phyloP scores from a whole-genome alignment of 30 jellyfish, hydroid and myxozoan genomes.

The Catostylus mosaicus region DNA sequence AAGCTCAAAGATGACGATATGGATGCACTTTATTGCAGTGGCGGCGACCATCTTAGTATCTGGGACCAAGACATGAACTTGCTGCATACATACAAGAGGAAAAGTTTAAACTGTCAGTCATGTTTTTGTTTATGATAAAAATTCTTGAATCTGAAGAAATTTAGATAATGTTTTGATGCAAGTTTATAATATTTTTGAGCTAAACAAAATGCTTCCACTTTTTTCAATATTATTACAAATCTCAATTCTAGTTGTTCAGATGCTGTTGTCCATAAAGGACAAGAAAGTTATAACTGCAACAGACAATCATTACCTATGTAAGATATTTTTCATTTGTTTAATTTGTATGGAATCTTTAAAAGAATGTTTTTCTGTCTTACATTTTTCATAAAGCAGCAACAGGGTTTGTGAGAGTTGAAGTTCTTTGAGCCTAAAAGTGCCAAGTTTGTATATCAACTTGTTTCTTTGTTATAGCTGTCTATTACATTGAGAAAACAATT shows the following conservation, averaged over 20 bases:
- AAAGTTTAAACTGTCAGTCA: constrained; percentile 49
- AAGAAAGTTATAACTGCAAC: constrained; percentile 63
- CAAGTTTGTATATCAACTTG: too few species aligned
- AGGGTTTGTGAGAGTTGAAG: too few species aligned
- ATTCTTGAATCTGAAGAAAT: too few species aligned
- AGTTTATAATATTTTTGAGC: too few species aligned
- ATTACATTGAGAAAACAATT: constrained; percentile 28
- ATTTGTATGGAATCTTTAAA: too few species aligned
- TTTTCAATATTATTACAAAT: background rate
- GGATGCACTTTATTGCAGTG: constrained; percentile 60
- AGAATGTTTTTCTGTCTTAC: too few species aligned
- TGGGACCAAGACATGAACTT: constrained; percentile 65
- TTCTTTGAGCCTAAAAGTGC: too few species aligned
- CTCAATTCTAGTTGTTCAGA: constrained; percentile 40
- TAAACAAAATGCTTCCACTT: too few species aligned
- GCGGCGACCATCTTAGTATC: constrained; percentile 62
- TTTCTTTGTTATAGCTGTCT: constrained; percentile 52
- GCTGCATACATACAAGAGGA: constrained; percentile 41
- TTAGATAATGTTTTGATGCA: too few species aligned
- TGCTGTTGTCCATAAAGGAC: constrained; percentile 50
- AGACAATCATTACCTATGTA: constrained; percentile 55
- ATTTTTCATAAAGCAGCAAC: too few species aligned
- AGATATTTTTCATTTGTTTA: background rate
- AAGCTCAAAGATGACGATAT: constrained; percentile 32
- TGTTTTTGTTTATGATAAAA: too few species aligned